These are phyloP conservation scores for Brachystomella parvula DNA, from an alignment of 1,140 invertebrate genomes.

Conservation along the genomic window DNA sequence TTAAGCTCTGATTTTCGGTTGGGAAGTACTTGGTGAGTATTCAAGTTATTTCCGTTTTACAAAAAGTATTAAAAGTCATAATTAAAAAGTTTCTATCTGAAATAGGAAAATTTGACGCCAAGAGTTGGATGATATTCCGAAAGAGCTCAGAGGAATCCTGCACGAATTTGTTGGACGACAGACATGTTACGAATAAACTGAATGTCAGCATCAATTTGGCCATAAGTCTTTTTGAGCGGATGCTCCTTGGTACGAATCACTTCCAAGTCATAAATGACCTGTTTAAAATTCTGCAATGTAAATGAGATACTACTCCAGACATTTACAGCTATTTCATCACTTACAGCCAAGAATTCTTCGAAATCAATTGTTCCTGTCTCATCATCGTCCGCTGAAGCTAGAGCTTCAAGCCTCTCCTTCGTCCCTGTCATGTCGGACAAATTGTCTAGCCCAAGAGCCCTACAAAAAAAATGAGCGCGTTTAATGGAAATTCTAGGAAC, in stretches of 20 bases:
- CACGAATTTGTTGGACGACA: conserved; percentile 31
- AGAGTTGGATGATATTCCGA: too few species aligned
- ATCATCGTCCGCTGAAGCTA: conserved; percentile 29
- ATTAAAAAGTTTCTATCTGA: too few species aligned
- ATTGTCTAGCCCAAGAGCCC: conserved; percentile 36
- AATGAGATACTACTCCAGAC: too few species aligned
- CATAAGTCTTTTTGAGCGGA: conserved; percentile 23
- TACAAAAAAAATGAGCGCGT: neutral
- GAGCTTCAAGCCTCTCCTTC: conserved; percentile 25
- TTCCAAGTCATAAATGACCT: conserved; percentile 31
- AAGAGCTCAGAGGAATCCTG: conserved; percentile 32
- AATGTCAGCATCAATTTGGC: conserved; percentile 26
- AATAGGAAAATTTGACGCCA: too few species aligned
- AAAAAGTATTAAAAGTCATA: too few species aligned
- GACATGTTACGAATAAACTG: conserved; percentile 35
- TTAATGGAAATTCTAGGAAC: too few species aligned
- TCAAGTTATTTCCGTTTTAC: too few species aligned
- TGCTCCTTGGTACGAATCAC: conserved; percentile 8
- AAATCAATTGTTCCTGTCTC: conserved; percentile 35
- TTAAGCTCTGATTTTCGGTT: too few species aligned
- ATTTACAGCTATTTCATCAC: neutral
- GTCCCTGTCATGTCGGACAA: conserved; percentile 27
- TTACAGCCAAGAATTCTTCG: conserved; percentile 35
- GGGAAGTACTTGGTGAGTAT: too few species aligned
- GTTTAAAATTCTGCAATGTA: neutral